Conservation (phyloP, 2,888 invertebrate genomes). For the Hirtodrosophila histrioides region DNA sequence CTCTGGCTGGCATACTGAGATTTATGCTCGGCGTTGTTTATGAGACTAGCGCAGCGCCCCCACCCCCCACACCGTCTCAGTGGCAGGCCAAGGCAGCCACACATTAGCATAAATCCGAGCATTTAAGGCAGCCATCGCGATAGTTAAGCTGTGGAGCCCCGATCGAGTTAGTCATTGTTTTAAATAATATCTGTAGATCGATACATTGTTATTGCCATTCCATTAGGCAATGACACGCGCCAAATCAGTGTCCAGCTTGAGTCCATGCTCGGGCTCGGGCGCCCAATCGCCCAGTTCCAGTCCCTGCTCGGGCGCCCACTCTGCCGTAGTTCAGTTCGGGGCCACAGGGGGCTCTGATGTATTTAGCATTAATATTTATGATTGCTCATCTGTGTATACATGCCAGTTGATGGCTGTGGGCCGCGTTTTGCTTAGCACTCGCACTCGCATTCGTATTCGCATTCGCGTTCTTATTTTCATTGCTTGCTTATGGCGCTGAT, state of each 20-base stretch:
- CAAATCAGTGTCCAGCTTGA: constrained; percentile 20
- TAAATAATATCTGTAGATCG: constrained; percentile 17
- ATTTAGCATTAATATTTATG: constrained; percentile 77
- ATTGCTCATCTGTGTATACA: constrained; percentile 69
- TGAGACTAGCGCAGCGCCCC: constrained; percentile 13
- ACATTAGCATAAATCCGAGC: constrained; percentile 56
- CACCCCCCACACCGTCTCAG: not conserved
- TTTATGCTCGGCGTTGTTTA: constrained; percentile 66
- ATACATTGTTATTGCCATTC: constrained; percentile 37
- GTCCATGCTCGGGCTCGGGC: not conserved
- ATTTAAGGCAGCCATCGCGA: constrained; percentile 21
- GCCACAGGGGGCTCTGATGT: constrained; percentile 36
- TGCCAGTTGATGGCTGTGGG: constrained; percentile 20
- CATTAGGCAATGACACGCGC: constrained; percentile 52
- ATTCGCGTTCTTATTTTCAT: constrained; percentile 61
- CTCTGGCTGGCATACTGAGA: constrained; percentile 44
- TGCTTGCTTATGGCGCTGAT: constrained; percentile 76
- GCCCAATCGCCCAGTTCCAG: not conserved
- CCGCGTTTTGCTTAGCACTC: constrained; percentile 6
- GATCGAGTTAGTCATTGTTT: constrained; percentile 26
- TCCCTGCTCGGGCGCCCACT: not conserved
- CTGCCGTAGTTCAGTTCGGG: too few relatives aligned
- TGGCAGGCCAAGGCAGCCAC: constrained; percentile 6
- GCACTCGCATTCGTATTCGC: constrained; percentile 13
- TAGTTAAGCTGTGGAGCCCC: constrained; percentile 17